Conservation (phyloP, 1,140 invertebrate species). For the Antheraea mylitta region DNA sequence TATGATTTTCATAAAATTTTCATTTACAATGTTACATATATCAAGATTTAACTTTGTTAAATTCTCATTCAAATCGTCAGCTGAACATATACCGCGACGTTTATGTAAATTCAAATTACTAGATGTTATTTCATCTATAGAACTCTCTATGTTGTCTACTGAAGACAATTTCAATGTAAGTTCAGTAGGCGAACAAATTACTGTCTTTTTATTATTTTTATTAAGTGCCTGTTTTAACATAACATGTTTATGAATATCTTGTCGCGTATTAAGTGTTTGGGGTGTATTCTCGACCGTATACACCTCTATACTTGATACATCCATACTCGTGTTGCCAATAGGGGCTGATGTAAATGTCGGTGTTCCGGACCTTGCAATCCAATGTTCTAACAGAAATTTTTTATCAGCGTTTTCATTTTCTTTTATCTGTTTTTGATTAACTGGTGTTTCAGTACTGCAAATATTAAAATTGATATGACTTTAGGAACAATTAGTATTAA, state of each 20-base stretch:
- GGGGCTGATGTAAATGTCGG: slow-evolving; percentile 73
- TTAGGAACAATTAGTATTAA: neutral
- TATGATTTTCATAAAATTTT: slow-evolving; percentile 54
- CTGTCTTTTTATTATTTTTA: slow-evolving; percentile 61
- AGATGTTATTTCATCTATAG: slow-evolving; percentile 68
- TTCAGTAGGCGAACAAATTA: slow-evolving; percentile 69
- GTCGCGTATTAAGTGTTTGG: slow-evolving; percentile 37
- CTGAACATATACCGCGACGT: slow-evolving; percentile 79
- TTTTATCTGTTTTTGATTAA: slow-evolving; percentile 37
- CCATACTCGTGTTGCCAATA: slow-evolving; percentile 59
- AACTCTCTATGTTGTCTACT: slow-evolving; percentile 65
- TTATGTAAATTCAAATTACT: slow-evolving; percentile 74
- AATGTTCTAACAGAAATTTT: slow-evolving; percentile 76
- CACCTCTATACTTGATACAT: slow-evolving; percentile 70
- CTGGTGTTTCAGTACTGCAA: slow-evolving; percentile 41
- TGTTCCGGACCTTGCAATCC: slow-evolving; percentile 72
- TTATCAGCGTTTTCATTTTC: slow-evolving; percentile 72
- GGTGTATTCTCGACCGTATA: slow-evolving; percentile 74
- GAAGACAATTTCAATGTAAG: slow-evolving; percentile 63
- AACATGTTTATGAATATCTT: slow-evolving; percentile 36
- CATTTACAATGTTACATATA: slow-evolving; percentile 48
- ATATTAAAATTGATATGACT: slow-evolving; percentile 7
- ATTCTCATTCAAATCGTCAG: slow-evolving; percentile 68
- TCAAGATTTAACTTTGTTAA: slow-evolving; percentile 57
- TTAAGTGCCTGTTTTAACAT: slow-evolving; percentile 17